Conservation (phyloP, 2,797 vertebrate genomes). For the Oreortyx pictus region DNA sequence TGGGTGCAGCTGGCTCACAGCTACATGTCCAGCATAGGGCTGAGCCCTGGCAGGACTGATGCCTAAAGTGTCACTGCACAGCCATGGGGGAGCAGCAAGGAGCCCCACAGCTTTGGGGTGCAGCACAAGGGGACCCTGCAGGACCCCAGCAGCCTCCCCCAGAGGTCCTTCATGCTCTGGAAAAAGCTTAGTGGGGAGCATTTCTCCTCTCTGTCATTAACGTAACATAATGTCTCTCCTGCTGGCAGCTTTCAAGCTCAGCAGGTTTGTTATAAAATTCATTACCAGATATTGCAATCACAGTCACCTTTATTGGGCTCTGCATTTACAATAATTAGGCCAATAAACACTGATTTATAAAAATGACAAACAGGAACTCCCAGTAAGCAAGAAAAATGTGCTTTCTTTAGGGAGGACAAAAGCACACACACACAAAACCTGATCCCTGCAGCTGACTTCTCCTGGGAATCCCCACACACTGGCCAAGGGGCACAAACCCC, state of each 20-base stretch:
- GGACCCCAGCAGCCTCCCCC: not conserved
- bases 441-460: not conserved
- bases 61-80: not conserved
- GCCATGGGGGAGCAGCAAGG: not conserved
- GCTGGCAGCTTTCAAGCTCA: slow-evolving; percentile 74
- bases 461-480: not conserved
- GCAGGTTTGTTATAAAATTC: slow-evolving; percentile 76
- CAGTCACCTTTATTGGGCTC: slow-evolving; percentile 75
- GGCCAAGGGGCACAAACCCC: not conserved
- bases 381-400: slow-evolving; percentile 67
- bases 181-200: slow-evolving; percentile 34
- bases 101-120: not conserved
- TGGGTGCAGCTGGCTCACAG: not conserved
- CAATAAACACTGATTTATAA: slow-evolving; percentile 79
- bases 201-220: slow-evolving; percentile 69
- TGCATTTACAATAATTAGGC: slow-evolving; percentile 80
- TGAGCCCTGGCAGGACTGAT: not conserved
- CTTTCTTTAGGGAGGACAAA: slow-evolving; percentile 37
- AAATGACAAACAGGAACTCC: slow-evolving; percentile 78
- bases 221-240: slow-evolving; percentile 74
- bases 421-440: not conserved
- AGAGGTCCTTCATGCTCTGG: slow-evolving; percentile 38
- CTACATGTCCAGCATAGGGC: not conserved
- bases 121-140: not conserved
- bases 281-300: slow-evolving; percentile 76